A percentile compares a stretch with the other conserved stretches of the same genome.
These are phyloP conservation scores for Salpingus planirostris DNA, from an alignment of 2,888 invertebrate species.

Conservation along the genomic window DNA sequence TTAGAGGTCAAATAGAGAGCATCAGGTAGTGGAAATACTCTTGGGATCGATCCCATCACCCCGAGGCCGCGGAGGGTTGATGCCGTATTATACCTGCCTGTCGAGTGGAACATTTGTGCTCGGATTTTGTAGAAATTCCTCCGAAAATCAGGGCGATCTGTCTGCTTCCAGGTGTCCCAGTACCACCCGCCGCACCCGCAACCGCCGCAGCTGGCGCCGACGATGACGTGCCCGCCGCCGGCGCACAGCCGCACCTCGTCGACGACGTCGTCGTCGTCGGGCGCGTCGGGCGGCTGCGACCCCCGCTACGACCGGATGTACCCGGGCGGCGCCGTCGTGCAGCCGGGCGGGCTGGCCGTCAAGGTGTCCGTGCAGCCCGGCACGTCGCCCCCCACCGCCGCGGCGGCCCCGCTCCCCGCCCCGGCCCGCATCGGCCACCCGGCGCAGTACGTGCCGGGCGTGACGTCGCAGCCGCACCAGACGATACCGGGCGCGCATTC, in stretches of 20 bases:
- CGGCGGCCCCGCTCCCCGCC: slow-evolving; percentile 37
- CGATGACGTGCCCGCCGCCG: slow-evolving; percentile 45
- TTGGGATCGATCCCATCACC: no score
- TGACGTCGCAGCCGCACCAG: slow-evolving; percentile 31
- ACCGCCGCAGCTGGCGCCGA: slow-evolving; percentile 29
- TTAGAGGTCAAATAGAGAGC: no score
- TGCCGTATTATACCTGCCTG: no score
- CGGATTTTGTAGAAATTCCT: no score
- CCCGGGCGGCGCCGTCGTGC: slow-evolving; percentile 28
- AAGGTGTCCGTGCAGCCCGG: slow-evolving; percentile 44
- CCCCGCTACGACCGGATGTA: slow-evolving; percentile 30
- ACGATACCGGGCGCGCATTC: slow-evolving; percentile 38
- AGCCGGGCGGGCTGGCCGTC: slow-evolving; percentile 32
- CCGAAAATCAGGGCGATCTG: no score
- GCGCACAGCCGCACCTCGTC: slow-evolving; percentile 43
- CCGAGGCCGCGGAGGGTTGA: no score
- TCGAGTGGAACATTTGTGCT: no score
- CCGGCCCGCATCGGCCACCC: slow-evolving; percentile 38
- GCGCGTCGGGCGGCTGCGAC: no score
- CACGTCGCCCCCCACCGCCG: slow-evolving; percentile 42
- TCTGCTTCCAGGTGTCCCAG: no score
- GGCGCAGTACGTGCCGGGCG: slow-evolving; percentile 42
- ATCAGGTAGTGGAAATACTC: no score
- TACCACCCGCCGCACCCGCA: slow-evolving; percentile 41
- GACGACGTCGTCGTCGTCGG: no score